Percentiles rank a stretch among this genome's conserved stretches.
Evolutionary conservation across 2,888 invertebrate genomes (phyloP).

Genomic region (Polyploca ridens): DNA sequence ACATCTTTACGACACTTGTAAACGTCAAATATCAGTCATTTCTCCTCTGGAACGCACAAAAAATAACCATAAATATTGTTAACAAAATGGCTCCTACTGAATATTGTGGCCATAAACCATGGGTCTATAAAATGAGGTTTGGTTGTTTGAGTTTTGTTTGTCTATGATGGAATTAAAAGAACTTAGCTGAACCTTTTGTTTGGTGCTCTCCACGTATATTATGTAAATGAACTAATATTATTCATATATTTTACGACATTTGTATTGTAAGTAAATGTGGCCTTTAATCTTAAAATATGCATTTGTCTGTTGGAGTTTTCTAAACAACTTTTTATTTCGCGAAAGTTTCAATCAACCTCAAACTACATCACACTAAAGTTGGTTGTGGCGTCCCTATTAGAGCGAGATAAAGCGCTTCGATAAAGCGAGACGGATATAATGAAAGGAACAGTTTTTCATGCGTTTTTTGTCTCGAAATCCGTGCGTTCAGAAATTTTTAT

Average conservation of each 20-base stretch:
- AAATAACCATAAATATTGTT: slow-evolving; percentile 79
- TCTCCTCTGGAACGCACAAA: slow-evolving; percentile 65
- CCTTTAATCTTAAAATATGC: slow-evolving; percentile 17
- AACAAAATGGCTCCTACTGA: slow-evolving; percentile 82
- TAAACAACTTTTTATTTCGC: slow-evolving; percentile 10
- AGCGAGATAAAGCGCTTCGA: slow-evolving; percentile 47
- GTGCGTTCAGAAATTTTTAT: slow-evolving; percentile 79
- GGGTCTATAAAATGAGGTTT: slow-evolving; percentile 78
- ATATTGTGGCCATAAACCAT: slow-evolving; percentile 77
- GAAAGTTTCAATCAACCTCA: not conserved
- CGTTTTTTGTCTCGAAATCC: slow-evolving; percentile 80
- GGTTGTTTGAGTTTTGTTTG: slow-evolving; percentile 78
- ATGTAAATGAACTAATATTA: slow-evolving; percentile 77
- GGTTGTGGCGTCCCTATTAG: slow-evolving; percentile 63
- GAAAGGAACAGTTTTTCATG: slow-evolving; percentile 76
- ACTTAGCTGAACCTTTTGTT: slow-evolving; percentile 73
- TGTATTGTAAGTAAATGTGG: slow-evolving; percentile 21
- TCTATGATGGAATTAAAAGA: slow-evolving; percentile 71
- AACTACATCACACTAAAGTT: slow-evolving; percentile 28
- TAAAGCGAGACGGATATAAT: slow-evolving; percentile 49
- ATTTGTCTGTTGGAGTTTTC: slow-evolving; percentile 22
- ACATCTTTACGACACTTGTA: slow-evolving; percentile 79
- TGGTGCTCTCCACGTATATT: slow-evolving; percentile 50
- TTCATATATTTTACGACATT: slow-evolving; percentile 72
- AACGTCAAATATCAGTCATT: slow-evolving; percentile 79